These are phyloP conservation scores for Phyllostomus discolor DNA, from an alignment of 2,113 vertebrate genomes.

Conservation along the genomic window DNA sequence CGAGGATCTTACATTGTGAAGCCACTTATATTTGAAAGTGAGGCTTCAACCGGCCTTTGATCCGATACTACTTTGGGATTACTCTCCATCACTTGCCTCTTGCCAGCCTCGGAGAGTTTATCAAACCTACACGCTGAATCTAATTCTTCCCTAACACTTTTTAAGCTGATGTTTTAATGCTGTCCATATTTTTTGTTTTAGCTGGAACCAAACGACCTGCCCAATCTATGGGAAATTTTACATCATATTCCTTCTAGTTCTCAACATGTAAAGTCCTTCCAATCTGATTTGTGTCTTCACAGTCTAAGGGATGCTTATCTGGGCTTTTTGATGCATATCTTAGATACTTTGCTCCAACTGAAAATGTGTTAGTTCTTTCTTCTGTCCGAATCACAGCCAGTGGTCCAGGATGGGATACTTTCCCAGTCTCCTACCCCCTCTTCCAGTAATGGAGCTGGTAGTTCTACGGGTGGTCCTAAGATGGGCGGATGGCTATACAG, in stretches of 20 bases:
- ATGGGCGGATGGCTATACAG: background rate
- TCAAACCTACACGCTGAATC: background rate
- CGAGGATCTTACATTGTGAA: background rate
- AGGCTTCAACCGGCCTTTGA: background rate
- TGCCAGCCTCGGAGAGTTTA: background rate
- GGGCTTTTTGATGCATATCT: background rate
- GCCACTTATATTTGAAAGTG: background rate
- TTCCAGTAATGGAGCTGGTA: background rate
- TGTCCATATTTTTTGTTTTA: background rate
- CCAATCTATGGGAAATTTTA: background rate
- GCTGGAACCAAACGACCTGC: background rate
- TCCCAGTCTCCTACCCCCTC: background rate
- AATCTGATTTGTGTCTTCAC: background rate
- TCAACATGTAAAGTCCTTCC: background rate
- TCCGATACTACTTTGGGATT: background rate
- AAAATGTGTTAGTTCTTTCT: background rate
- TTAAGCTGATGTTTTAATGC: background rate
- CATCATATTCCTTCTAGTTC: background rate
- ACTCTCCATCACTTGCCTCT: background rate
- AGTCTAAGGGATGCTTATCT: background rate
- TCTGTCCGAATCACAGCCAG: background rate
- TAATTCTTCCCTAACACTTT: background rate
- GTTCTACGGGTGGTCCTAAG: background rate
- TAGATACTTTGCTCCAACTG: background rate
- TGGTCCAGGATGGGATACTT: background rate